Conservation (phyloP, 2,113 vertebrate species). For the Lampris megalopsis region DNA sequence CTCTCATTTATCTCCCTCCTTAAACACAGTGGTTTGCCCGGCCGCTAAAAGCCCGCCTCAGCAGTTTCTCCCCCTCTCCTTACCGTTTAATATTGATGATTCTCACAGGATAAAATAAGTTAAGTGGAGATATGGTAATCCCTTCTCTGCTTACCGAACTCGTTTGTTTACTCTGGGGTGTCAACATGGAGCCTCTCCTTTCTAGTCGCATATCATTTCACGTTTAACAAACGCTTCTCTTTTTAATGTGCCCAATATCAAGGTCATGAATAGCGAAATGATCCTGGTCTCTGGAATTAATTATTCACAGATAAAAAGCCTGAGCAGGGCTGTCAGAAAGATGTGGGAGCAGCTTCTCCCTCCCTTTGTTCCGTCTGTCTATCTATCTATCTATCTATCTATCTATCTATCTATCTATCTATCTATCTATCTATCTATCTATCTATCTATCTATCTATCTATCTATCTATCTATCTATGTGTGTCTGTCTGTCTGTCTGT, state of each 20-base stretch:
- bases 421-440: background rate
- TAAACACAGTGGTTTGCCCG: slow-evolving; percentile 82
- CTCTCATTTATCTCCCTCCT: slow-evolving; percentile 82
- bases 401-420: slow-evolving; percentile 2
- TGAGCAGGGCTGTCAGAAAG: slow-evolving; percentile 31
- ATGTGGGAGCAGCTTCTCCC: slow-evolving; percentile 9
- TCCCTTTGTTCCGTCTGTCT: slow-evolving; percentile 46
- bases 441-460: no score
- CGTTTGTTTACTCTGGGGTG: slow-evolving; percentile 83
- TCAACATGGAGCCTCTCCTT: slow-evolving; percentile 79
- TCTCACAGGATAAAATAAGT: slow-evolving; percentile 87
- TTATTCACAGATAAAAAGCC: slow-evolving; percentile 71
- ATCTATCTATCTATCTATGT: no score
- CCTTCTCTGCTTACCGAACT: slow-evolving; percentile 81
- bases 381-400: slow-evolving; percentile 8
- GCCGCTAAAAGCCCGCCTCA: slow-evolving; percentile 81
- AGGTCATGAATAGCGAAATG: slow-evolving; percentile 76
- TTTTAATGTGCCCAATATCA: slow-evolving; percentile 77
- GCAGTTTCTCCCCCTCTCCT: slow-evolving; percentile 81
- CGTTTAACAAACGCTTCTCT: slow-evolving; percentile 75
- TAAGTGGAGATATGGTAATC: slow-evolving; percentile 86
- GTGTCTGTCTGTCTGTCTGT: no score
- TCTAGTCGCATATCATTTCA: slow-evolving; percentile 81
- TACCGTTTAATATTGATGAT: slow-evolving; percentile 86
- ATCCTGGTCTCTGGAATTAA: slow-evolving; percentile 64